Evolutionary conservation across 2,797 vertebrate species (phyloP).

Genomic region (Diplodus sargus): DNA sequence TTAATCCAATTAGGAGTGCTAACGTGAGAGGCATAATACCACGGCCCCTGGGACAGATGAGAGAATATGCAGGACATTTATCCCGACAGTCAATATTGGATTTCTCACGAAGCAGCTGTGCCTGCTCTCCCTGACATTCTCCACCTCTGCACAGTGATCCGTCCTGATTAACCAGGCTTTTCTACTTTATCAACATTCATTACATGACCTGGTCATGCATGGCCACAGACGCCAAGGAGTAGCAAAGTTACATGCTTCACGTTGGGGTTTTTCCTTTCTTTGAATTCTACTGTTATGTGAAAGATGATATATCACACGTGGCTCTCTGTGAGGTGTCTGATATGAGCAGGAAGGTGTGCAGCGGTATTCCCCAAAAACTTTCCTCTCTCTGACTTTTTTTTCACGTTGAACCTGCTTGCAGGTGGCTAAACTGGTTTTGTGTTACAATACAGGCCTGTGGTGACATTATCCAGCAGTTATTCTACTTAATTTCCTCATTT

Average conservation of each 20-base stretch:
- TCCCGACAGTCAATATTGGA: constrained; percentile 86
- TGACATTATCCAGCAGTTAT: constrained; percentile 15
- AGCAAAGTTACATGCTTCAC: constrained; percentile 71
- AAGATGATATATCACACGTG: constrained; percentile 45
- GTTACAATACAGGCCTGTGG: neutral
- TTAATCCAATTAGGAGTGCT: constrained; percentile 84
- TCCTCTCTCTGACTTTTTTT: constrained; percentile 16
- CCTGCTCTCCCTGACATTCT: constrained; percentile 85
- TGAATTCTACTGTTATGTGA: constrained; percentile 56
- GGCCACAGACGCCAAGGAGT: constrained; percentile 50
- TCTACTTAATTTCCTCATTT: constrained; percentile 20
- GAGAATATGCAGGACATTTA: constrained; percentile 85
- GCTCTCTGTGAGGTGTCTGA: neutral
- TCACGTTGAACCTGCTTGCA: constrained; percentile 32
- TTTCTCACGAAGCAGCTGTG: constrained; percentile 86
- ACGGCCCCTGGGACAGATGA: constrained; percentile 82
- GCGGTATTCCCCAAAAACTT: constrained; percentile 72
- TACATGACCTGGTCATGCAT: constrained; percentile 81
- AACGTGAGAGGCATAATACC: constrained; percentile 85
- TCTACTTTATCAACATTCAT: constrained; percentile 86
- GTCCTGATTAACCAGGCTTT: constrained; percentile 84
- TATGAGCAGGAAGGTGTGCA: constrained; percentile 23
- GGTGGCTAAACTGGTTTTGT: constrained; percentile 32
- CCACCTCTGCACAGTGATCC: constrained; percentile 84
- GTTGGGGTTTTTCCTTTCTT: constrained; percentile 62